phyloP scores from a whole-genome alignment of 1,140 invertebrate genomes.

The Solen grandis region DNA sequence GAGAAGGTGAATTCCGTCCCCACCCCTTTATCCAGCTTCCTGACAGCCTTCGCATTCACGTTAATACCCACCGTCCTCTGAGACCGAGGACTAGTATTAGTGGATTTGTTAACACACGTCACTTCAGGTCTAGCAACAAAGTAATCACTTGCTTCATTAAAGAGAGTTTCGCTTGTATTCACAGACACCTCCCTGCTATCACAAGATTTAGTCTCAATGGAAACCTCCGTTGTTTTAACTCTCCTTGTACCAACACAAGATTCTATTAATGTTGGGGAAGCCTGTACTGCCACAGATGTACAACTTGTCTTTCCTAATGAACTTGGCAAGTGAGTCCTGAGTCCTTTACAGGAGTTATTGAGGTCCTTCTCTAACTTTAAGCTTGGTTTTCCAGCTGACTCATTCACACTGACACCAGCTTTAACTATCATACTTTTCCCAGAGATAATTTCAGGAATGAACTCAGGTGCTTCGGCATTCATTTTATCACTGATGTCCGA shows the following conservation, averaged over 20 bases:
- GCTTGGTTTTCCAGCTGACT: too few species aligned
- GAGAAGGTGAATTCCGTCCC: too few species aligned
- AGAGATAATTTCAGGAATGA: too few species aligned
- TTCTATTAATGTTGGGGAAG: background rate
- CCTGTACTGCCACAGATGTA: slow-evolving; percentile 25
- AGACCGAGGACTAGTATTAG: background rate
- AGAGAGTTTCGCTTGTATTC: background rate
- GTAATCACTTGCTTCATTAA: background rate
- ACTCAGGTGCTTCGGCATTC: slow-evolving; percentile 26
- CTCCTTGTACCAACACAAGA: slow-evolving; percentile 10
- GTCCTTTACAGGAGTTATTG: too few species aligned
- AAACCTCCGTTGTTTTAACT: background rate
- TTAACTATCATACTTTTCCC: too few species aligned
- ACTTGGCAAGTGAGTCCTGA: too few species aligned
- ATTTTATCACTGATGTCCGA: slow-evolving; percentile 3
- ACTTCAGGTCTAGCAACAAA: background rate
- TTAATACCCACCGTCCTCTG: slow-evolving; percentile 27
- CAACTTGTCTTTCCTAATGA: background rate
- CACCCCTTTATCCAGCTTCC: background rate
- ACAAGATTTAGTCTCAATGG: slow-evolving; percentile 21
- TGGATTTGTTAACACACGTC: background rate
- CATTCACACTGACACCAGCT: too few species aligned
- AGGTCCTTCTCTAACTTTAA: too few species aligned
- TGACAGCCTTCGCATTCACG: background rate
- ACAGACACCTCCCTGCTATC: slow-evolving; percentile 22